Base-by-base conservation (phyloP, 2,113 vertebrate species). In the Butorides virescens region DNA sequence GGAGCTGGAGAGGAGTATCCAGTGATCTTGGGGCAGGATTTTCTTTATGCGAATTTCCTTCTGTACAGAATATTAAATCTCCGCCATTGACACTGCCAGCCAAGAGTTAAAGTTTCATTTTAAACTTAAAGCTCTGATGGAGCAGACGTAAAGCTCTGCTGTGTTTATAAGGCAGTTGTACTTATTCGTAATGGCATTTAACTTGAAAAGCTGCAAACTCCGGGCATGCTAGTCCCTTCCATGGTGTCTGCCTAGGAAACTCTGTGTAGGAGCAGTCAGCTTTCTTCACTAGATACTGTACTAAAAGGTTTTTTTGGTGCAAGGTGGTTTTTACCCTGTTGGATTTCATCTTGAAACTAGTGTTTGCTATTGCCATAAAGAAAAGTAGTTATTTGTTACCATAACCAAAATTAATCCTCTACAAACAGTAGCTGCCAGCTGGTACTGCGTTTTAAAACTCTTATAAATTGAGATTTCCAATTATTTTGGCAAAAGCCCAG, bases 11-110 rank as follows among this genome's bases (percentile, higher is more conserved):
- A 65, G 39, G 50, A 7, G 0, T 93, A 90, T 92, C n/a, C 76
- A 46, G 14, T 78, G 52, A 78, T 85, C 65, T 93, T 76, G 39
- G 55, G 78, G 73, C 42, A 96, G 86, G 80, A 86, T 97, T 96
- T 93, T 92, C 81, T 74, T 96, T 86, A 95, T 90, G 71, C 50
- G 88, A 63, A 92, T 95, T 79, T 94, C 34, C 11, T 90, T 46
- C 59, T 39, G 9, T 50, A 34, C 4, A 15, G 79, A 67, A 84
- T 88, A 63, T 91, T 92, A 84, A 80, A 80, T 90, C 71, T 84
- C 25, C 86, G 68, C 50, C 42, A n/a, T 47, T 90, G 68, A 30
- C 52, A 92, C 9, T 92, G 86, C 84, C 56, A 74, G 79, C 71
- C 50, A 67, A 92, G 63, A 52, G 73, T 88, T 93, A 65, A 88